These are phyloP conservation scores for Nyctibius grandis DNA, from an alignment of 2,797 vertebrate species.

Conservation along the genomic window DNA sequence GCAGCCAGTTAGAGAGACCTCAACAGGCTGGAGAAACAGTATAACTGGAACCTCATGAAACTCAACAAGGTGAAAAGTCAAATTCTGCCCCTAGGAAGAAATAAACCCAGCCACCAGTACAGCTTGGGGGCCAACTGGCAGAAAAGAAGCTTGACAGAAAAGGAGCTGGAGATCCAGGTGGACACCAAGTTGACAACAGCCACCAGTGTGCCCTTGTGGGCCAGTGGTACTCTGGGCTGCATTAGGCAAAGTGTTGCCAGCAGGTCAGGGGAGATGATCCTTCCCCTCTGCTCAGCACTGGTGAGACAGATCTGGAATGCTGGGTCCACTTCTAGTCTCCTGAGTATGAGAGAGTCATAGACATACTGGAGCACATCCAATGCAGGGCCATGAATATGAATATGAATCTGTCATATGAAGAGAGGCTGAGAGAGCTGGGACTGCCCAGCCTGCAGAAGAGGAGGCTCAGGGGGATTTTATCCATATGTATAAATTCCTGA, in stretches of 20 bases:
- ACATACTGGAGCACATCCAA: not conserved
- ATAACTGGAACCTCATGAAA: not conserved
- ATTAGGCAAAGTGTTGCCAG: not conserved
- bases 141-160: not conserved
- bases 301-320: not conserved
- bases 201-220: not conserved
- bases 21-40: not conserved
- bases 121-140: not conserved
- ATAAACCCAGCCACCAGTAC: not conserved
- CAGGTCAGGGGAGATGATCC: too few species aligned
- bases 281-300: not conserved
- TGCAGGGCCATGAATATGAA: too few species aligned
- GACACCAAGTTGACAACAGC: not conserved
- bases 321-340: not conserved
- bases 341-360: not conserved
- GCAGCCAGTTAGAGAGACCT: not conserved
- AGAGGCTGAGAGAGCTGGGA: not conserved
- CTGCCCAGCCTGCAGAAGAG: not conserved
- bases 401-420: not conserved
- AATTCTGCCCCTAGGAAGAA: not conserved
- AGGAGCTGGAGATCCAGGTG: not conserved
- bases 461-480: not conserved
- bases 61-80: not conserved
- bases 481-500: not conserved
- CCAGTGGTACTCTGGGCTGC: too few species aligned